A percentile compares a stretch with the other conserved stretches of the same genome.
These are phyloP conservation scores for Ceratosolen solmsi DNA, from an alignment of 1,140 invertebrate species.

Conservation along the genomic window DNA sequence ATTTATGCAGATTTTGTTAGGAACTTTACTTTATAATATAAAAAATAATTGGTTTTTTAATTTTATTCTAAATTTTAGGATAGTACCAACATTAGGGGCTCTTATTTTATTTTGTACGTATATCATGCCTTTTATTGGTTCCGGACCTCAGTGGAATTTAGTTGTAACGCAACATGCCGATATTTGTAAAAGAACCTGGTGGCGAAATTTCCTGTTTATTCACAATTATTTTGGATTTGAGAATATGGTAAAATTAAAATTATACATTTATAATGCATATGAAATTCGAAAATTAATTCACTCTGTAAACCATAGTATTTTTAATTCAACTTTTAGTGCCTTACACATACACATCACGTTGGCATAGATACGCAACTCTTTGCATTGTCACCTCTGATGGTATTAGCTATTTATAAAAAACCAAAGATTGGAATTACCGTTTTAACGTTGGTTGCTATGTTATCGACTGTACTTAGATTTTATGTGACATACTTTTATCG, in stretches of 20 bases:
- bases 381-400: conserved; percentile 80
- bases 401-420: conserved; percentile 79
- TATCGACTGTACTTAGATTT: conserved; percentile 79
- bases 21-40: neutral
- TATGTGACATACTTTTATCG: conserved; percentile 78
- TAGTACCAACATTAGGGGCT: conserved; percentile 77
- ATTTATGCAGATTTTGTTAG: too few species aligned
- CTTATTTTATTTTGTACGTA: conserved; percentile 79
- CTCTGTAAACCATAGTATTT: conserved; percentile 15
- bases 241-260: conserved; percentile 72
- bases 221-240: conserved; percentile 81
- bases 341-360: conserved; percentile 83
- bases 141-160: conserved; percentile 80
- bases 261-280: neutral
- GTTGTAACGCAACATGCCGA: conserved; percentile 78
- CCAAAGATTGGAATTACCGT: conserved; percentile 75
- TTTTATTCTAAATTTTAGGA: conserved; percentile 63
- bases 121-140: conserved; percentile 76
- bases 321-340: conserved; percentile 73
- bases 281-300: neutral
- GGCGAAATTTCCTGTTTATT: conserved; percentile 78
- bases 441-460: conserved; percentile 72
- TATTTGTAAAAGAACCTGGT: conserved; percentile 78
- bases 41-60: neutral
- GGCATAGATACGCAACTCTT: conserved; percentile 91